phyloP scores from a whole-genome alignment of 1,140 invertebrate genomes.

The Ylistrum balloti region DNA sequence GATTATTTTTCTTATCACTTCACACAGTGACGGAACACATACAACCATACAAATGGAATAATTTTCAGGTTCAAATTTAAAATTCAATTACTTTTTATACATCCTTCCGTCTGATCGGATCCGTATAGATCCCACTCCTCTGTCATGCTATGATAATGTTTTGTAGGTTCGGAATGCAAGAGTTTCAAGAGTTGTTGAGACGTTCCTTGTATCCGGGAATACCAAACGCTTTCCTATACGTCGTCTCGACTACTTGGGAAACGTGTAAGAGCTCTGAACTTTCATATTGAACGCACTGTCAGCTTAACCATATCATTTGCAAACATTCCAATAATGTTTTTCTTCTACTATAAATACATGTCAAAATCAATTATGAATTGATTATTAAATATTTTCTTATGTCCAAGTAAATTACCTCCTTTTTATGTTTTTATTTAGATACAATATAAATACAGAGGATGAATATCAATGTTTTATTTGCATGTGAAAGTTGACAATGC shows the following conservation, averaged over 20 bases:
- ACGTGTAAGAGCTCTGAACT: background rate
- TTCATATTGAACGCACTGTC: background rate
- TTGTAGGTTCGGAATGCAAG: background rate
- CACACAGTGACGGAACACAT: background rate
- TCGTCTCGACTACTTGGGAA: constrained; percentile 2
- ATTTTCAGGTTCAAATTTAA: background rate
- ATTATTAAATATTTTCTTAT: no score
- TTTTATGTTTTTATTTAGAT: no score
- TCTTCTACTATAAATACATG: no score
- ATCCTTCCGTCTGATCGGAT: background rate
- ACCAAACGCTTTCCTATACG: background rate
- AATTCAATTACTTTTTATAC: background rate
- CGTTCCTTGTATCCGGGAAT: background rate
- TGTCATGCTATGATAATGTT: background rate
- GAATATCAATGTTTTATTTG: background rate
- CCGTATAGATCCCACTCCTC: background rate
- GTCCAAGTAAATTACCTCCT: no score
- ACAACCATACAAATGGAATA: background rate
- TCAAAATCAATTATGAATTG: no score
- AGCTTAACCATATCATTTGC: background rate
- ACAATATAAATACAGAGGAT: no score
- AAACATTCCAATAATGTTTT: no score
- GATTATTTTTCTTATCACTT: background rate
- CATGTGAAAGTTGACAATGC: background rate
- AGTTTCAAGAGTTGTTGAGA: background rate